phyloP scores from a whole-genome alignment of 2,113 vertebrate genomes.

The Piprites chloris region DNA sequence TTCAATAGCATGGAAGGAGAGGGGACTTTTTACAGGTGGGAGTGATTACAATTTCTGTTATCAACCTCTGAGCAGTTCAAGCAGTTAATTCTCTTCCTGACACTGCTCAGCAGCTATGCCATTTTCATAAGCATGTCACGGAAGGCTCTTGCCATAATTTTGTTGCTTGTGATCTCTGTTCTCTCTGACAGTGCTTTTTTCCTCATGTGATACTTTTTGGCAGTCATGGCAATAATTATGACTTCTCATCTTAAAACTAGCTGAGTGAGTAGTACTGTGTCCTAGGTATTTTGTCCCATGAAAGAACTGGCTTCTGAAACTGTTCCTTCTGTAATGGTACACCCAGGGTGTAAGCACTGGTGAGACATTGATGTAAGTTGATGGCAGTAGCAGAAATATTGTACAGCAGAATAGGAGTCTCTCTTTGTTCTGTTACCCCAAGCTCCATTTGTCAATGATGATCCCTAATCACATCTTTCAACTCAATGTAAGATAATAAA shows the following conservation, averaged over 20 bases:
- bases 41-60: constrained; percentile 12
- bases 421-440: neutral
- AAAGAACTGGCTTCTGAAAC: neutral
- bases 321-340: neutral
- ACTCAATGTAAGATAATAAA: neutral
- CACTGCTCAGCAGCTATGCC: neutral
- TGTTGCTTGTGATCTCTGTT: neutral
- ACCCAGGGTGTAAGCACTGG: neutral
- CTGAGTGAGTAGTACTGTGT: neutral
- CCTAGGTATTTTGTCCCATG: neutral
- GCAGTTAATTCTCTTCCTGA: neutral
- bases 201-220: neutral
- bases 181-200: neutral
- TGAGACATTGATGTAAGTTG: neutral
- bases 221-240: neutral
- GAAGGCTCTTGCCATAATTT: neutral
- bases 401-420: neutral
- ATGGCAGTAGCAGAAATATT: neutral
- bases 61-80: neutral
- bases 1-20: neutral
- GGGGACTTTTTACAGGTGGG: constrained; percentile 1
- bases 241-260: neutral
- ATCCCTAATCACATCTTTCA: neutral
- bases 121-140: neutral
- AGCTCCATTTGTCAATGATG: neutral